Evolutionary conservation across 2,888 invertebrate species (phyloP), one percentile per base, ranked within the genome.

Genomic region (Andrena fulva): DNA sequence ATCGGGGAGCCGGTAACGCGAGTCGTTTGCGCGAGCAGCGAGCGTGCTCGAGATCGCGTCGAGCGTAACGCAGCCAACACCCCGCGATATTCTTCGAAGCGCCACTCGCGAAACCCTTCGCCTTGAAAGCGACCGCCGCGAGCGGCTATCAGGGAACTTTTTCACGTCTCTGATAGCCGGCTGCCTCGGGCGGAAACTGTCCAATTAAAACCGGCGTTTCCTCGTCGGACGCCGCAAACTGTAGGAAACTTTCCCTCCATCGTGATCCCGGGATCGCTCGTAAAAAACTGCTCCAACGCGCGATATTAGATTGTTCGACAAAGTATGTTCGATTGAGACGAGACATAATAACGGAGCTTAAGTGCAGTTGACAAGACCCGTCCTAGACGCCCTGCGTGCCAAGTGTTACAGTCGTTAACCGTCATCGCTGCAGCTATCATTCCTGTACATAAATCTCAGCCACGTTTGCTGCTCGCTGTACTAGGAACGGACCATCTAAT

Each of bases 1-100:
- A 79, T 69, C 50, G 42, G 29, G 56, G 50, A 50, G 70, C 24
- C 6, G 29, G 77, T 77, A 80, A 80, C 59, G 35, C 8, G 54
- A 64, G 59, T 67, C 84, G 78, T 84, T 85, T 81, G 66, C 24
- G 69, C 66, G 80, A 59, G 71, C 70, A 70, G 66, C 74, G 71
- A 76, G 66, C 67, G 29, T 31, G 64, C 60, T 63, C 68, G 12
- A 27, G 54, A 67, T 16, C 54, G 76, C 64, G 60, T 70, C 24
- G 71, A 71, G 70, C 66, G 66, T 62, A 66, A 77, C 66, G 42
- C 66, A 35, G 48, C 35, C 66, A 35, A 60, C 73, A 62, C 52
- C 67, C 62, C 48, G 24, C 67, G 52, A 62, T 67, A 67, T 73
- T 73, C 60, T 24, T 72, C 50, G 4, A 2, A 42, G 24, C 59